These are phyloP conservation scores for Heliothis subflexa DNA, from an alignment of 1,140 invertebrate species.

Conservation along the genomic window DNA sequence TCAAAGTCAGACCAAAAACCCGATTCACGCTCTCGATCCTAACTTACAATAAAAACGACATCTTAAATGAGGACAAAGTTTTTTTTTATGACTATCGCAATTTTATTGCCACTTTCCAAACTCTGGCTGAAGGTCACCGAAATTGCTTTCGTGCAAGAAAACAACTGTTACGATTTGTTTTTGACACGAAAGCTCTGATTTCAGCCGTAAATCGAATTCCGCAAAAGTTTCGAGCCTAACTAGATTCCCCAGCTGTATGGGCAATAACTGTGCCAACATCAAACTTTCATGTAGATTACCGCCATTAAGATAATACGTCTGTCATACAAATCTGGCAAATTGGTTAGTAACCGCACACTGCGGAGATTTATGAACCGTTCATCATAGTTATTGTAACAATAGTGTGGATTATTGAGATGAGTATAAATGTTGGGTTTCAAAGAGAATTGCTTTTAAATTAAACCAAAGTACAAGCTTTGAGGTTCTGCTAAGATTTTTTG, in stretches of 20 bases:
- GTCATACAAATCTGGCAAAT: conserved; percentile 7
- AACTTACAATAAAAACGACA: conserved; percentile 6
- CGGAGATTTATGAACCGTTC: background rate
- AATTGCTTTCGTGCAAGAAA: conserved; percentile 19
- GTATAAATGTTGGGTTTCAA: no score
- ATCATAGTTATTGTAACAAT: conserved; percentile 10
- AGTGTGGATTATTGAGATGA: background rate
- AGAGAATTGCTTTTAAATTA: no score
- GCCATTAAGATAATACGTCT: conserved; percentile 9
- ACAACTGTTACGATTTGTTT: conserved; percentile 16
- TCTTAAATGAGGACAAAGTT: conserved; percentile 28
- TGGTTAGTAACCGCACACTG: background rate
- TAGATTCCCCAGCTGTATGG: conserved; percentile 10
- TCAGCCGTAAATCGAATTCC: background rate
- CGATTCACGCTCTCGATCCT: conserved; percentile 5
- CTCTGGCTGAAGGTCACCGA: background rate
- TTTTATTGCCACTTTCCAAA: conserved; percentile 32
- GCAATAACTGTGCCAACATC: background rate
- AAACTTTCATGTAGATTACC: background rate
- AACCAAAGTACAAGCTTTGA: no score
- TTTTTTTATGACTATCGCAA: conserved; percentile 31
- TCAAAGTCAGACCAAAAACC: background rate
- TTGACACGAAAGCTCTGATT: background rate
- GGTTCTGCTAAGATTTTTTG: no score
- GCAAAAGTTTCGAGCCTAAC: background rate